Evolutionary conservation across 2,113 vertebrate genomes (phyloP), one percentile per base, ranked within the genome.

Genomic region (Poeciliopsis occidentalis): DNA sequence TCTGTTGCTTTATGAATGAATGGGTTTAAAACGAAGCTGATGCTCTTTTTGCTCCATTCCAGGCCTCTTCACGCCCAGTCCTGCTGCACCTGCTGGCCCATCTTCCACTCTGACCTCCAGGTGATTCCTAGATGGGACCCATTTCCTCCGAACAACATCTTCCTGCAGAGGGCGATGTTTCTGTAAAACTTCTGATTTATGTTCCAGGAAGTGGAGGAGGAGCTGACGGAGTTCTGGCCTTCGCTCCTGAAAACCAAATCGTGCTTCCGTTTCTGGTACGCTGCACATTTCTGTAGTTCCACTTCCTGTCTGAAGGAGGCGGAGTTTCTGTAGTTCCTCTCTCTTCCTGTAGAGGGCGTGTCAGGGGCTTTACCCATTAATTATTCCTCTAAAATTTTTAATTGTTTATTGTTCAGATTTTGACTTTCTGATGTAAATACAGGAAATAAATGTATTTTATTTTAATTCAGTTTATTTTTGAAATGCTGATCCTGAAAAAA

Each of bases 41-140:
- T n/a, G 4, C 12, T 13, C 0, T 24, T 60, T 34, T n/a, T 32
- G 0, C 80, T n/a, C 17, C 0, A 51, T 47, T 51, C 5, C 75
- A 95, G 93, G 93, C 94, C 93, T 8, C 1, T 30, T 0, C 8
- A 13, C 0, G 47, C 4, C 0, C 1, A 4, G 0, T 3, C 3
- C 8, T 92, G 92, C 85, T 95, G 94, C 51, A 0, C 0, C 6
- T 95, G 94, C 51, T 95, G 94, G 94, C 88, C 82, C 0, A 84
- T 95, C 75, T 94, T 93, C 69, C 69, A 24, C 32, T 94, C 94
- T 0, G 93, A 95, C 60, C 70, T 94, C 63, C 82, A 94, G 91
- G 94, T 94, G 79, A 87, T 79, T 57, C 30, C 1, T 4, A 2
- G 8, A 13, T 15, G 13, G 22, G 17, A n/a, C 11, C 10, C 24